Evolutionary conservation across 2,113 vertebrate genomes (phyloP), one percentile per base, ranked within the genome.

Genomic region (Scartelaos histophorus): DNA sequence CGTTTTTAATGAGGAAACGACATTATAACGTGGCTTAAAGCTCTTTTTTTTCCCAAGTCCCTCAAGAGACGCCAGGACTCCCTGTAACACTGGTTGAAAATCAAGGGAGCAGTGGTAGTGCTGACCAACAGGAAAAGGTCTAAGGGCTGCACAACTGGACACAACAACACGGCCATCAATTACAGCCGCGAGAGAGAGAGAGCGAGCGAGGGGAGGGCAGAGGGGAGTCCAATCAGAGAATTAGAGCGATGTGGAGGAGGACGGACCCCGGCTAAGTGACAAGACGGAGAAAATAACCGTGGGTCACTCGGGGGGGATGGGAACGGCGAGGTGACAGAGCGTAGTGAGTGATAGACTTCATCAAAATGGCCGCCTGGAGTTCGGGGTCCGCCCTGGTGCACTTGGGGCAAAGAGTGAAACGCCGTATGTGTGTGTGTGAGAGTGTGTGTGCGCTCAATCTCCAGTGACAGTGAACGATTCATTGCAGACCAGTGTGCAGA

Each of bases 101-200:
- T 43, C 38, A 43, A 10, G 38, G 9, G 45, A 71, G 56, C 25
- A 22, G 56, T 58, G 1, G 81, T 43, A 66, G 74, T 87, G 80
- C 84, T 85, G 85, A 88, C 75, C 83, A 76, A 71, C 66, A 82
- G 81, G 78, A 80, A 58, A 79, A 22, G 57, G 74, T 78, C 85
- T 70, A 71, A 81, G 68, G 81, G 71, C 66, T 68, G 78, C 54
- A 84, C 65, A 71, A 74, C 72, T 82, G 84, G 82, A 85, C 78
- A 90, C 87, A 90, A 86, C 83, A 89, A 82, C 78, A 88, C 80
- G 77, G 75, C 76, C 80, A 90, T 90, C 84, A 90, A 89, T 90
- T 87, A 85, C 54, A 83, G 80, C 80, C 74, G 76, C 73, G 74
- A 76, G 84, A 88, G 82, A 77, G 34, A 56, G 46, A 76, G 84